Percentiles rank a stretch among this genome's conserved stretches.
Evolutionary conservation across 2,113 vertebrate genomes (phyloP).

Genomic region (Uropsilus gracilis): DNA sequence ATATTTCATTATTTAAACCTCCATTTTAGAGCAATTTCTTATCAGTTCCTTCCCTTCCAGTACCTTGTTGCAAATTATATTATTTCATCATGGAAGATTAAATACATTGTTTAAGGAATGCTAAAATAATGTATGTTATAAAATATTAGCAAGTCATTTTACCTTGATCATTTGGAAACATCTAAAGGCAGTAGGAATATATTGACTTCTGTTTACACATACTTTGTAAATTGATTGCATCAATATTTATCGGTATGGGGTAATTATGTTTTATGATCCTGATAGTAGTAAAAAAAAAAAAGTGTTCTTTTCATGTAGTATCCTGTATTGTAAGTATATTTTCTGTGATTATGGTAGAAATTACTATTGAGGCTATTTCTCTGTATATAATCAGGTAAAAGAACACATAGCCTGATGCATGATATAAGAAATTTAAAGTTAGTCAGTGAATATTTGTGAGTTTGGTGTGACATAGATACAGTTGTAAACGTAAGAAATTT

Average conservation of each 20-base stretch:
- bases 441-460: neutral
- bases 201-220: conserved; percentile 42
- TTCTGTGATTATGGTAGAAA: neutral
- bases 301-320: conserved; percentile 10
- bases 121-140: conserved; percentile 24
- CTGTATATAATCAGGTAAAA: neutral
- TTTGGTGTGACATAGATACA: too few species aligned
- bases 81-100: conserved; percentile 46
- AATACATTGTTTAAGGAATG: conserved; percentile 55
- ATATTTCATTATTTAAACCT: conserved; percentile 48
- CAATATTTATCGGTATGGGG: conserved; percentile 36
- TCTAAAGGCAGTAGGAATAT: neutral
- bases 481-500: too few species aligned
- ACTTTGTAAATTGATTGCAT: conserved; percentile 20
- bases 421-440: conserved; percentile 30
- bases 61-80: conserved; percentile 39
- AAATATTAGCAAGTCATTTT: conserved; percentile 55
- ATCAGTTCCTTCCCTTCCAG: neutral
- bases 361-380: conserved; percentile 31
- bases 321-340: conserved; percentile 25
- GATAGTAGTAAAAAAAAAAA: conserved; percentile 30
- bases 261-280: conserved; percentile 32
- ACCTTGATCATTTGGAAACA: conserved; percentile 25
- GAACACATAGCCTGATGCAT: conserved; percentile 33
- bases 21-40: conserved; percentile 19